Conservation (phyloP, 1,140 invertebrate species). For the Lamellibrachia luymesi region DNA sequence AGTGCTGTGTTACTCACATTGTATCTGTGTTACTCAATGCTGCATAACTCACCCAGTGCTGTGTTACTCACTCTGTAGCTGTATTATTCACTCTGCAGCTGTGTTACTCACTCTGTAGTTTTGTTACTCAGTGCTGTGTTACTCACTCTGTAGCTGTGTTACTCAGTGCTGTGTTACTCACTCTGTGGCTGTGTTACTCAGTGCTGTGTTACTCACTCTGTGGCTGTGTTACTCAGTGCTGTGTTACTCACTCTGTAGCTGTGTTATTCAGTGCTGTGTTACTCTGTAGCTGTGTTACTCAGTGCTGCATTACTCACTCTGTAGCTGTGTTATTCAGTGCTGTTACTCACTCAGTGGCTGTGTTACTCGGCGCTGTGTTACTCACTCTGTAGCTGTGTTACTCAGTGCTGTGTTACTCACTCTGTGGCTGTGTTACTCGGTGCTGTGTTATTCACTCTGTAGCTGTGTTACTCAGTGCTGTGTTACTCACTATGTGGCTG, state of each 20-base stretch:
- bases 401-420: neutral
- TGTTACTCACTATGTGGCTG: neutral
- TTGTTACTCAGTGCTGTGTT: neutral
- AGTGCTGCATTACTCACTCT: neutral
- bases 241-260: constrained; percentile 14
- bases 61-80: constrained; percentile 17
- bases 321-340: constrained; percentile 23
- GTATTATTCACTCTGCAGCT: constrained; percentile 21
- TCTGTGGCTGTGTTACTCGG: constrained; percentile 21
- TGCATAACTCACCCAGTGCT: too few relatives aligned
- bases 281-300: constrained; percentile 22
- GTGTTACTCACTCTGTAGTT: constrained; percentile 5
- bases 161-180: neutral
- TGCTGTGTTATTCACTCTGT: neutral
- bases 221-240: constrained; percentile 19
- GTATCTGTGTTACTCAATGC: neutral
- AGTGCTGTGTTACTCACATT: neutral
- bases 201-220: neutral
- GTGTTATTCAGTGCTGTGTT: constrained; percentile 8
- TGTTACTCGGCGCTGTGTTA: neutral
- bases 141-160: constrained; percentile 22
- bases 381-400: constrained; percentile 21
- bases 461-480: neutral
- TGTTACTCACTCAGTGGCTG: constrained; percentile 17
- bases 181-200: constrained; percentile 21